Base-by-base conservation (phyloP, 2,888 invertebrate genomes). In the Sicus ferrugineus region DNA sequence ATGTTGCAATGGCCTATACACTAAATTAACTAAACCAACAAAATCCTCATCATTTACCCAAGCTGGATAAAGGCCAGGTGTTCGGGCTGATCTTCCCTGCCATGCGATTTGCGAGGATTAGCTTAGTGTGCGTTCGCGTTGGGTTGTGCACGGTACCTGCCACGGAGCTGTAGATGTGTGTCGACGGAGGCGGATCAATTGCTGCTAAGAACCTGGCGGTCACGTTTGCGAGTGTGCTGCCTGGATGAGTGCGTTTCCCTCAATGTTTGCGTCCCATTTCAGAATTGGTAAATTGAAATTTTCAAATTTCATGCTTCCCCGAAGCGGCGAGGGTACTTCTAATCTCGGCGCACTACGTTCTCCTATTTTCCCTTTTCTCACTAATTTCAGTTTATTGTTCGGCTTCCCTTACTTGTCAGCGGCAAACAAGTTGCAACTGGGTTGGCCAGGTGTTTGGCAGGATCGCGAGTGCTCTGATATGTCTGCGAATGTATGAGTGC, bases 71-170 rank as follows among this genome's bases (percentile, higher is more conserved):
- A 31, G 58, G 58, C 69, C 69, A 69, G 69, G 69, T 69, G 69
- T 69, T 56, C 58, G 14, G 11, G 19, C 46, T 56, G 54, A 46
- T 48, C 64, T 58, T 38, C 50, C 19, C 54, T 42, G 62, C 42
- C 28, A 79, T 78, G 79, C 78, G 79, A 79, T 78, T 79, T 80
- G 75, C 75, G 75, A 75, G 79, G 80, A 79, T 80, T 79, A 80
- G 75, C 19, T 28, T 28, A 28, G 23, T 23, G 2, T 26, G 54
- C 23, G 31, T 28, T 38, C 38, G 26, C 28, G 16, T 16, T n/a
- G n/a, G n/a, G n/a, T n/a, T n/a, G 28, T 16, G 54, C 21, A 4
- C n/a, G 48, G 58, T 67, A 67, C 67, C 58, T 67, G 58, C 30
- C 46, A 23, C 31, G n/a, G 67, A 56, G 42, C 56, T 31, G 58